A percentile compares a stretch with the other conserved stretches of the same genome.
Conservation (phyloP, 2,888 invertebrate species). For the Cacoxenus indagator region DNA sequence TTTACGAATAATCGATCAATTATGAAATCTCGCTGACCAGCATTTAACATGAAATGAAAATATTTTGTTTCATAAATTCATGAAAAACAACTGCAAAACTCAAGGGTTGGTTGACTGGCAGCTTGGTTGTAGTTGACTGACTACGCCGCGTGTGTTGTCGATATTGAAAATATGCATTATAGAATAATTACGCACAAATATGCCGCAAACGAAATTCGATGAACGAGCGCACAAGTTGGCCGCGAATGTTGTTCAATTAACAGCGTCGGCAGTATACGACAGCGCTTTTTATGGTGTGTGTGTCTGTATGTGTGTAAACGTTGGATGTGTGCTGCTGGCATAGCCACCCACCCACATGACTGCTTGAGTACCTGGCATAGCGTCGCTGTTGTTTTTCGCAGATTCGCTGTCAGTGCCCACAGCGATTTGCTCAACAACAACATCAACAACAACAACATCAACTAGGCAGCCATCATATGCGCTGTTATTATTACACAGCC, state of each 20-base stretch:
- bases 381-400: constrained; percentile 1
- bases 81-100: background rate
- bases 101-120: background rate
- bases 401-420: background rate
- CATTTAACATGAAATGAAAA: background rate
- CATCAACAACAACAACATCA: background rate
- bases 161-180: constrained; percentile 31
- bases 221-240: background rate
- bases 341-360: background rate
- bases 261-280: no score
- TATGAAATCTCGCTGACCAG: background rate
- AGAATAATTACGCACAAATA: constrained; percentile 20
- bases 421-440: background rate
- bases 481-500: background rate
- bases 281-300: no score
- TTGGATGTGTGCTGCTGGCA: background rate
- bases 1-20: constrained; percentile 1
- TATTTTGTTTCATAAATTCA: background rate
- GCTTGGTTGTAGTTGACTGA: background rate
- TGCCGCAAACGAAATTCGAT: constrained; percentile 19
- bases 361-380: no score
- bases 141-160: constrained; percentile 13
- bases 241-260: constrained; percentile 59
- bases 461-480: background rate
- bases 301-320: background rate